Evolutionary conservation across 2,797 vertebrate species (phyloP), one percentile per base, ranked within the genome.

Genomic region (Microhierax caerulescens): DNA sequence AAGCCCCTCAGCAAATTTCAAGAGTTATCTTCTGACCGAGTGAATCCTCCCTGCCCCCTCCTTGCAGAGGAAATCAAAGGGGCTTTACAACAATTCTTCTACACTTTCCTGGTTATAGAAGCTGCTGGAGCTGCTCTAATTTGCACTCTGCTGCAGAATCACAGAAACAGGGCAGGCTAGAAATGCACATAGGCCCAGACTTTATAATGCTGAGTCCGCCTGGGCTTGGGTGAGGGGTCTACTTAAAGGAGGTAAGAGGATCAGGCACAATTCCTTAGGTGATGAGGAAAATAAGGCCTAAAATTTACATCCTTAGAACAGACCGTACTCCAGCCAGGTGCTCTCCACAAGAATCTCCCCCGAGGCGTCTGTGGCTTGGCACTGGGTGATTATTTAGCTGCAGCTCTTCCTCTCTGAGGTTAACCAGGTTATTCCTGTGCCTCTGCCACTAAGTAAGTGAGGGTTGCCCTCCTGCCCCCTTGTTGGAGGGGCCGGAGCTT

Each of bases 331-430:
- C 78, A 73, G 85, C 45, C 94, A 96, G 90, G 83, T 95, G 88
- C 77, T 94, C 39, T 84, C 90, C 4, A 0, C 67, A 47, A 37
- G 65, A 78, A 89, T 89, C 57, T 70, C 88, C 85, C 83, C 34
- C 0, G 11, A 82, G 92, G 88, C 10, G 0, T 37, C 43, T 74
- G 88, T 73, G 95, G 88, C 80, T 95, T 93, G 90, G 92, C 76
- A 82, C 14, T 1, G 1, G 20, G 70, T 51, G 74, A 21, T 32
- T 47, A 9, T 30, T 59, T 43, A 93, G 86, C 92, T 92, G 86
- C 83, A 82, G 77, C 37, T 89, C 75, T 86, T 94, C 74, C 86
- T 77, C 86, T 76, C 86, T 37, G 80, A 32, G 87, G 91, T 65
- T 80, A 68, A 54, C 59, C 47, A 5, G 15, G 47, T 25, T 15